Evolutionary conservation across 2,113 vertebrate species (phyloP).

Genomic region (Tautogolabrus adspersus): DNA sequence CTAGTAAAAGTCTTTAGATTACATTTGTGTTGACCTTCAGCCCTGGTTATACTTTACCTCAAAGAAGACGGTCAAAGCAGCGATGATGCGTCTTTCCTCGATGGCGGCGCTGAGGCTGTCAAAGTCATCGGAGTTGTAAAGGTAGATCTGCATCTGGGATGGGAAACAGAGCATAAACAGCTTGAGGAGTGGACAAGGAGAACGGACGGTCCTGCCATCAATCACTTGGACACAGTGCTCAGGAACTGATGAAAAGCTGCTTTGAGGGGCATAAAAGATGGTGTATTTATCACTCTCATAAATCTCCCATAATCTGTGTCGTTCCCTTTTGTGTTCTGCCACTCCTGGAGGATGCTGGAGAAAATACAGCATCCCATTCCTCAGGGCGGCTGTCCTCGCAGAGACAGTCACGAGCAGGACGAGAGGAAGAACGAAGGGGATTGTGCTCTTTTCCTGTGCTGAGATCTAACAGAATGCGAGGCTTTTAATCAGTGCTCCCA

Average conservation of each 20-base stretch:
- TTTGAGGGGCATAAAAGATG: constrained; percentile 77
- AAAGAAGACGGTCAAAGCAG: constrained; percentile 96
- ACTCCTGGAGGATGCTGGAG: constrained; percentile 67
- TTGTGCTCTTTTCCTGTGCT: constrained; percentile 19
- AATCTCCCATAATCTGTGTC: constrained; percentile 81
- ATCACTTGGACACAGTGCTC: constrained; percentile 70
- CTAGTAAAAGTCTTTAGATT: neutral
- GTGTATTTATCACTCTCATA: constrained; percentile 79
- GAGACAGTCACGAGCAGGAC: constrained; percentile 31
- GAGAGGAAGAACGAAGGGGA: constrained; percentile 31
- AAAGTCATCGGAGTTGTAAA: constrained; percentile 98
- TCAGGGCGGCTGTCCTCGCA: constrained; percentile 61
- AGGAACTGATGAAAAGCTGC: constrained; percentile 78
- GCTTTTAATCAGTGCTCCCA: constrained; percentile 69
- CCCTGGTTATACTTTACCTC: constrained; percentile 87
- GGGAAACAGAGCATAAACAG: constrained; percentile 73
- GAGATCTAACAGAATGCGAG: constrained; percentile 70
- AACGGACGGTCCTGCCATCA: constrained; percentile 60
- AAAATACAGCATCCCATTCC: constrained; percentile 67
- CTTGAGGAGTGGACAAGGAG: constrained; percentile 75
- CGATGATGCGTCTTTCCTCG: constrained; percentile 93
- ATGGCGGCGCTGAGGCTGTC: constrained; percentile 94
- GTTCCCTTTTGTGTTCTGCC: constrained; percentile 77
- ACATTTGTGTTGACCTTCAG: constrained; percentile 26
- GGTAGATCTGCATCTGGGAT: constrained; percentile 98